Conservation (phyloP, 2,113 vertebrate species). For the Pterocles burchelli region DNA sequence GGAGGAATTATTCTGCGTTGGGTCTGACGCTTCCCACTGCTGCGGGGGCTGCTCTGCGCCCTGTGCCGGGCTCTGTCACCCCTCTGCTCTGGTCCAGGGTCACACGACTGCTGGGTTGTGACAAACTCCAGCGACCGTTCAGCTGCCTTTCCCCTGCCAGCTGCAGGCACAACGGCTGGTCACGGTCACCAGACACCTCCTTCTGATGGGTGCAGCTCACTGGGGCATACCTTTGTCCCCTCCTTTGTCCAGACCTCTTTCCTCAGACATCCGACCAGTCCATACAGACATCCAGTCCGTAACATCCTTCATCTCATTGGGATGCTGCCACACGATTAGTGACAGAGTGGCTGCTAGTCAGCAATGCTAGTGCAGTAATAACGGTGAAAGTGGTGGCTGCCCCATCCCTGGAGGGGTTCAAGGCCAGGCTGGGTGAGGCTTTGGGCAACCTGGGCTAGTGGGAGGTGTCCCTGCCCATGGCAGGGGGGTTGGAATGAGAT, state of each 20-base stretch:
- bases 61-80: not conserved
- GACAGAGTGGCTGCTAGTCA: not conserved
- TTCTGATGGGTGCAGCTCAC: not conserved
- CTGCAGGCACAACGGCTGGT: accelerated
- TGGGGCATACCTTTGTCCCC: not conserved
- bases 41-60: not conserved
- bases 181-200: not conserved
- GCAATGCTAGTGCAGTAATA: not conserved
- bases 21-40: not conserved
- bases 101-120: not conserved
- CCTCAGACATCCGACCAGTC: not conserved
- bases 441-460: no score
- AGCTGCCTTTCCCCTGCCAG: not conserved
- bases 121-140: not conserved
- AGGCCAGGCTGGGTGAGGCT: no score
- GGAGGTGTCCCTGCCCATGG: no score
- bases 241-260: not conserved
- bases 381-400: not conserved
- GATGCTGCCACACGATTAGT: not conserved
- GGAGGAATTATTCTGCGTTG: not conserved
- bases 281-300: accelerated
- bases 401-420: no score
- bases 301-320: not conserved
- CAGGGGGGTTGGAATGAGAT: no score
- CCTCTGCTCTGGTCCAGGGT: no score